Evolutionary conservation across 1,140 invertebrate genomes (phyloP), one percentile per base, ranked within the genome.

Genomic region (Drosophila kikkawai): DNA sequence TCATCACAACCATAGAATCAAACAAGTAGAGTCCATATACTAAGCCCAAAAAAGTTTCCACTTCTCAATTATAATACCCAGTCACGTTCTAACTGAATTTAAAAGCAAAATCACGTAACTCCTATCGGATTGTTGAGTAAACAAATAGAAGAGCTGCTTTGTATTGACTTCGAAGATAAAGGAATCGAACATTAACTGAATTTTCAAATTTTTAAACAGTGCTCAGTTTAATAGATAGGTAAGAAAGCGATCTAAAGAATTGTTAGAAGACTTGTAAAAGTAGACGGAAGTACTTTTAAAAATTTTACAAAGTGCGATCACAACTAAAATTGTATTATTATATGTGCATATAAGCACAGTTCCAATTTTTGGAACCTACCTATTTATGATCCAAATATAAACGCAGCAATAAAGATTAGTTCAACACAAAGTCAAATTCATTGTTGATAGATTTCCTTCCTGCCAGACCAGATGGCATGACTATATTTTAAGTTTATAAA

Each of bases 51-150:
- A 15, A 58, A 34, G 29, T 15, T 44, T 59, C 2, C 17, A n/a
- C 15, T 57, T 4, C 8, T 29, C 7, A 37, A 59, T 70, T 36
- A 44, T n/a, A 36, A 58, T 19, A 41, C 17, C 37, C 7, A 36
- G 69, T 73, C 69, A 73, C 69, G 69, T 73, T 50, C 45, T 42
- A 37, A 50, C 13, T 19, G n/a, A 36, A 42, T 59, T 71, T 59
- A 42, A 29, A 13, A 36, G 15, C 5, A 3, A 59, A 36, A 50
- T 47, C 69, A 73, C 69, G 67, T 73, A 71, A 73, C 53, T 71
- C 41, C 22, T 12, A 66, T 15, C 7, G 11, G 19, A 29, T 66
- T 37, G 42, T 36, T 39, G 32, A 32, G 15, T 19, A 9, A 12
- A 39, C 9, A 39, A 13, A 36, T 34, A 65, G 12, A 5, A 2